phyloP scores from a whole-genome alignment of 1,140 invertebrate genomes.

The Ostrea edulis region DNA sequence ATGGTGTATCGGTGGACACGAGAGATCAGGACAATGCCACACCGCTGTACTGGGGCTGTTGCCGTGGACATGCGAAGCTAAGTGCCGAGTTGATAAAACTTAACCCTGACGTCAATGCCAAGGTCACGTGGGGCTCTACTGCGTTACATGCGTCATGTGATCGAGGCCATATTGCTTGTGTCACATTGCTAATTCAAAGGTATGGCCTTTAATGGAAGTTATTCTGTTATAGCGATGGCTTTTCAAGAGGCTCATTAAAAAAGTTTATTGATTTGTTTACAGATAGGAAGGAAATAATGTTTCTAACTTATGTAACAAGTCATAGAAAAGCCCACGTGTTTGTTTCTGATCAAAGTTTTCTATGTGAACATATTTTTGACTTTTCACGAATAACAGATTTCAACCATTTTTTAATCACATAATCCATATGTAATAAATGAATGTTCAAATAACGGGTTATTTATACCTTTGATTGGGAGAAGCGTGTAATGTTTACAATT shows the following conservation, averaged over 20 bases:
- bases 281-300: too few species aligned
- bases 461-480: too few species aligned
- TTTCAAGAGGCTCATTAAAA: background rate
- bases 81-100: constrained; percentile 61
- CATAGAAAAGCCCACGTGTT: background rate
- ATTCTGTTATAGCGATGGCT: too few species aligned
- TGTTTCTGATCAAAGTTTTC: background rate
- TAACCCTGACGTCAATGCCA: constrained; percentile 64
- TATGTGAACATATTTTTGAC: background rate
- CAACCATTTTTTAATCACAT: too few species aligned
- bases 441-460: too few species aligned
- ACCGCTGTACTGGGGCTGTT: constrained; percentile 69
- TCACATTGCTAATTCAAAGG: constrained; percentile 64
- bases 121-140: constrained; percentile 68
- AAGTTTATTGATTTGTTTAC: background rate
- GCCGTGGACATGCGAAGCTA: constrained; percentile 63
- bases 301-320: too few species aligned
- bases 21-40: constrained; percentile 63
- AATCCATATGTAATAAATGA: too few species aligned
- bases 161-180: constrained; percentile 65
- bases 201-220: constrained; percentile 46
- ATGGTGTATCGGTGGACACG: constrained; percentile 49
- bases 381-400: too few species aligned
- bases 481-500: too few species aligned
- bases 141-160: constrained; percentile 69